These are phyloP conservation scores for Poeciliopsis infans DNA, from an alignment of 2,797 vertebrate genomes.

Conservation along the genomic window DNA sequence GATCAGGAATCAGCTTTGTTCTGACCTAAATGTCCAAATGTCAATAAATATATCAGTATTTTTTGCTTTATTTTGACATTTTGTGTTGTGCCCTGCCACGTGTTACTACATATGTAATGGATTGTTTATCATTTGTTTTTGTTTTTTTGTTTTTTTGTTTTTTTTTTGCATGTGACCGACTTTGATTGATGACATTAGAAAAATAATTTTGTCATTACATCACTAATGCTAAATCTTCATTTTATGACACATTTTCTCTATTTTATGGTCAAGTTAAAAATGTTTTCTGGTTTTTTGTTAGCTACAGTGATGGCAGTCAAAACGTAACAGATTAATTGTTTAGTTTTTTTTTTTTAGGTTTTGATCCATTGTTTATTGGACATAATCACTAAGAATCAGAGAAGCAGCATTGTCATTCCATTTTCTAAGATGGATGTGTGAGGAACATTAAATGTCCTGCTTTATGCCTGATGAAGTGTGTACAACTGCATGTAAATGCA, in stretches of 20 bases:
- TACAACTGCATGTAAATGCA: conserved; percentile 59
- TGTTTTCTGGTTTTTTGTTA: conserved; percentile 22
- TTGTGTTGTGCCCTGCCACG: conserved; percentile 26
- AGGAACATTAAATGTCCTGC: conserved; percentile 34
- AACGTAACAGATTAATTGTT: conserved; percentile 4
- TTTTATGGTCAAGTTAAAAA: conserved; percentile 19
- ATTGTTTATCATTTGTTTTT: conserved; percentile 6
- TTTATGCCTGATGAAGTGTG: conserved; percentile 31
- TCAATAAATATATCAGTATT: conserved; percentile 25
- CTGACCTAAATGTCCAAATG: conserved; percentile 36
- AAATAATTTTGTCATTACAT: conserved; percentile 26
- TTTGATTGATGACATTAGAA: not conserved
- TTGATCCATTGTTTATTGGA: conserved; percentile 10
- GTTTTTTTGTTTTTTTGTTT: not conserved
- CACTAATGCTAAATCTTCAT: conserved; percentile 1
- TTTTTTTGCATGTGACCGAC: conserved; percentile 1
- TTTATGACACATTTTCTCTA: conserved; percentile 5
- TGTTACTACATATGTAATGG: conserved; percentile 21
- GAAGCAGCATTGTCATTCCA: conserved; percentile 49
- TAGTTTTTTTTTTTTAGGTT: conserved; percentile 6
- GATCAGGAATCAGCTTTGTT: conserved; percentile 15
- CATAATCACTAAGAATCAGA: conserved; percentile 31
- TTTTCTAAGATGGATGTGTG: conserved; percentile 23
- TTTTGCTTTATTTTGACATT: conserved; percentile 18
- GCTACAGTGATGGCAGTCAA: conserved; percentile 17